These are phyloP conservation scores for Caretta caretta DNA, from an alignment of 2,113 vertebrate genomes.

Conservation along the genomic window DNA sequence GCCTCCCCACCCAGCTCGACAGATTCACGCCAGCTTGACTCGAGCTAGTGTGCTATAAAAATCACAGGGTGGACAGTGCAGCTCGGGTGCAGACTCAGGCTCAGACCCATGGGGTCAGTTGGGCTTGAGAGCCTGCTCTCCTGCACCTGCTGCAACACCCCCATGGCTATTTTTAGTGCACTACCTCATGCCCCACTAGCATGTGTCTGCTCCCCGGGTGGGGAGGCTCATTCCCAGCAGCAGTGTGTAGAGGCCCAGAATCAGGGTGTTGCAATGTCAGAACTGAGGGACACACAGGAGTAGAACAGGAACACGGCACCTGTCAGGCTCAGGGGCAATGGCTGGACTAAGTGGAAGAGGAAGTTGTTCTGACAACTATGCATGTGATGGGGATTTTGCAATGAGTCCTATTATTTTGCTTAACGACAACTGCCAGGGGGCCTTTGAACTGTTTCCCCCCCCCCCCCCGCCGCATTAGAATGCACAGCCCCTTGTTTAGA, in stretches of 20 bases:
- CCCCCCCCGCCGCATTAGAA: neutral
- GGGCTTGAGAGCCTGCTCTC: too few relatives aligned
- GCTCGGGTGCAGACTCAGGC: neutral
- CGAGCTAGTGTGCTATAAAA: neutral
- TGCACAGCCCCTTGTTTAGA: neutral
- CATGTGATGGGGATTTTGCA: neutral
- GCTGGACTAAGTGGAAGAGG: neutral
- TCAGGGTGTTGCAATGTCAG: neutral
- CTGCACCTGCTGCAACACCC: too few relatives aligned
- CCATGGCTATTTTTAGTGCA: neutral
- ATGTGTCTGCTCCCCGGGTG: neutral
- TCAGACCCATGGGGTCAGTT: neutral
- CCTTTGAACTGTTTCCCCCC: neutral
- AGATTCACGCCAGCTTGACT: too few relatives aligned
- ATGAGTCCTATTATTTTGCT: neutral
- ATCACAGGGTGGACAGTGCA: neutral
- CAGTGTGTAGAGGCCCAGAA: neutral
- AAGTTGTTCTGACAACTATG: neutral
- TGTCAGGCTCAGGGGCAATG: fast-evolving
- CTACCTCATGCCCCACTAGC: neutral
- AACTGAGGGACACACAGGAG: neutral
- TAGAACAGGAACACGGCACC: neutral
- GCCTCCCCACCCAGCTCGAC: too few relatives aligned
- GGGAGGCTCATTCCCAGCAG: neutral
- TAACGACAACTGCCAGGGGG: neutral